These are phyloP conservation scores for Bombus pyrosoma DNA, from an alignment of 1,140 invertebrate genomes.

Conservation along the genomic window DNA sequence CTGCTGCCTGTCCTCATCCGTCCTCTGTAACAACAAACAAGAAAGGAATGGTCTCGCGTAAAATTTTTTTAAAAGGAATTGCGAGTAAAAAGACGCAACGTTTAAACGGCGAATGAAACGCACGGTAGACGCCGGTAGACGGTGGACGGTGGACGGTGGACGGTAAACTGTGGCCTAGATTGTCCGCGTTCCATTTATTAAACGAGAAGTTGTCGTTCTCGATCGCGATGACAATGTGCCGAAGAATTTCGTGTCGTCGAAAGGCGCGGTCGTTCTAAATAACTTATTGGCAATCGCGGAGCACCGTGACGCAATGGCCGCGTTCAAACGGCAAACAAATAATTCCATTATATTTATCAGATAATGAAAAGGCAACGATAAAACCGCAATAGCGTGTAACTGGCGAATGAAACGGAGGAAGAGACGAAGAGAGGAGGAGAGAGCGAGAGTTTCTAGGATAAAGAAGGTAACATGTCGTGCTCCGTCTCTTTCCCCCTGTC, in stretches of 20 bases:
- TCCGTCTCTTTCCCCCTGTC: slow-evolving; percentile 71
- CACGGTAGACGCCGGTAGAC: background rate
- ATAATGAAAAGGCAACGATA: slow-evolving; percentile 78
- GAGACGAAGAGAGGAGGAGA: slow-evolving; percentile 41
- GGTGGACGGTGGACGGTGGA: too few relatives aligned
- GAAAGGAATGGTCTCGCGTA: background rate
- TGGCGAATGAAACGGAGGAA: slow-evolving; percentile 20
- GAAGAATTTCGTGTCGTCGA: slow-evolving; percentile 10
- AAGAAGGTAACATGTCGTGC: slow-evolving; percentile 62
- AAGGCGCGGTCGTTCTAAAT: background rate
- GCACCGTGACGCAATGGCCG: slow-evolving; percentile 21
- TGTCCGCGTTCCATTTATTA: background rate
- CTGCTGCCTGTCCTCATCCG: background rate
- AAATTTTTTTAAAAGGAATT: background rate
- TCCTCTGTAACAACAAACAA: background rate
- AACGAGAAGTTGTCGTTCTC: background rate
- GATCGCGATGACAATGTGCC: too few relatives aligned
- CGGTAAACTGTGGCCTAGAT: background rate
- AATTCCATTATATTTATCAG: slow-evolving; percentile 79
- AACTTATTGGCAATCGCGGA: slow-evolving; percentile 11
- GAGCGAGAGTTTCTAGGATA: slow-evolving; percentile 48
- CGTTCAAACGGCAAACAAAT: slow-evolving; percentile 68
- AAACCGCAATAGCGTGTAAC: slow-evolving; percentile 72
- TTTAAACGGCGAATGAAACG: background rate
- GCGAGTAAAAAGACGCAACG: fast-evolving